Evolutionary conservation across 2,888 invertebrate species (phyloP).

Genomic region (Omphaloscelis lunosa): DNA sequence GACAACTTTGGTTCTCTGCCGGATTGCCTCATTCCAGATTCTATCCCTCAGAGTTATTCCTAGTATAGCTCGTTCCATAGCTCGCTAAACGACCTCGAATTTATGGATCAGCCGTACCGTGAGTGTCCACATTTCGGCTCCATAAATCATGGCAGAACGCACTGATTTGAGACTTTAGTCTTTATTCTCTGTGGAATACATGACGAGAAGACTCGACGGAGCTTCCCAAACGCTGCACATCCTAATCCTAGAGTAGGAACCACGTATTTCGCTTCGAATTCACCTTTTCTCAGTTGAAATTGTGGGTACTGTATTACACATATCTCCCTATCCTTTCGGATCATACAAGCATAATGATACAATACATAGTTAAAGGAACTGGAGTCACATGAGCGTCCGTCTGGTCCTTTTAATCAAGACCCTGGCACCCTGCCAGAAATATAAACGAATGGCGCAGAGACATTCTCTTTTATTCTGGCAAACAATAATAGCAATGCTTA

Average conservation of each 20-base stretch:
- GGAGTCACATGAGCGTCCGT: background rate
- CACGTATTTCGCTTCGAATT: background rate
- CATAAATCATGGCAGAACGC: too few species aligned
- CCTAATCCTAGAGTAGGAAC: background rate
- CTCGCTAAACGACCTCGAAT: too few species aligned
- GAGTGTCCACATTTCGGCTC: too few species aligned
- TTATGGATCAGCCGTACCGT: too few species aligned
- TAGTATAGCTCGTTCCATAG: too few species aligned
- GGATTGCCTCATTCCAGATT: too few species aligned
- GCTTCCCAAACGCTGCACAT: too few species aligned
- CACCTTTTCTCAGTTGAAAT: background rate
- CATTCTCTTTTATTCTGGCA: constrained; percentile 15
- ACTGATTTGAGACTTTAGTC: too few species aligned
- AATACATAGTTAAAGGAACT: background rate
- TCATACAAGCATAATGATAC: background rate
- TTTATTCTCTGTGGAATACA: too few species aligned
- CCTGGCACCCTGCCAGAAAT: constrained; percentile 29
- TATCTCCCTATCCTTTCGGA: background rate
- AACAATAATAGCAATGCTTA: constrained; percentile 39
- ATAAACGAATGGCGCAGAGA: constrained; percentile 13
- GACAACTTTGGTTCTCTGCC: too few species aligned
- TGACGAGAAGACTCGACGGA: too few species aligned
- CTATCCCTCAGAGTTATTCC: too few species aligned
- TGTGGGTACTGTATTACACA: background rate
- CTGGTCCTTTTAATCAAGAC: constrained; percentile 41